Percentiles rank a stretch among this genome's conserved stretches.
These are phyloP conservation scores for Helicoverpa armigera DNA, from an alignment of 1,140 invertebrate species.

Conservation along the genomic window DNA sequence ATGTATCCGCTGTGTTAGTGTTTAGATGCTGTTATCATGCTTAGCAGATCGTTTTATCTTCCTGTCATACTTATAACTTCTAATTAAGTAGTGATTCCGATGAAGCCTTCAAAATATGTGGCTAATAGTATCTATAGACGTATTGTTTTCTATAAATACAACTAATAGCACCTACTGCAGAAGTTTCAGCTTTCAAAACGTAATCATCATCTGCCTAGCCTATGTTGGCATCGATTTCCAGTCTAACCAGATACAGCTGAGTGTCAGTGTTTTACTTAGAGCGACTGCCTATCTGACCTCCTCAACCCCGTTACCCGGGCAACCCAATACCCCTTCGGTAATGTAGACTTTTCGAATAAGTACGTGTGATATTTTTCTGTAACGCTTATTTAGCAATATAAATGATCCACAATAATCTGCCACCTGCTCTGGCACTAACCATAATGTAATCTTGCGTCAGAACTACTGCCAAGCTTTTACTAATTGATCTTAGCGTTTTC, in stretches of 20 bases:
- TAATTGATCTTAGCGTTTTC: not conserved
- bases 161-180: too few relatives aligned
- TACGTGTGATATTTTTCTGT: not conserved
- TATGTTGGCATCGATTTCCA: too few relatives aligned
- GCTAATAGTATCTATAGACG: not conserved
- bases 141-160: too few relatives aligned
- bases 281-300: too few relatives aligned
- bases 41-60: not conserved
- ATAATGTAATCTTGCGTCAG: not conserved
- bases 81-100: not conserved
- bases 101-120: not conserved
- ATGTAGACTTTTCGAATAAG: too few relatives aligned
- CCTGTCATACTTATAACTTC: not conserved
- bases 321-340: too few relatives aligned
- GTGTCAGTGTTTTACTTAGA: too few relatives aligned
- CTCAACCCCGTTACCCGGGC: too few relatives aligned
- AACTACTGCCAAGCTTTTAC: not conserved
- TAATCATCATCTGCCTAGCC: too few relatives aligned
- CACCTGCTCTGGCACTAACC: slow-evolving; percentile 2
- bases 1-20: not conserved
- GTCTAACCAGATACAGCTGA: too few relatives aligned
- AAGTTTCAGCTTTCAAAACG: too few relatives aligned
- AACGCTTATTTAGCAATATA: not conserved
- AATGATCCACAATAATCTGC: not conserved
- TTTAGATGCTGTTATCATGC: not conserved